Evolutionary conservation across 37 sponge, comb jelly and placozoan genomes (phyloP), one percentile per base, ranked within the genome.

Genomic region (Halisarca cf. caerulea): DNA sequence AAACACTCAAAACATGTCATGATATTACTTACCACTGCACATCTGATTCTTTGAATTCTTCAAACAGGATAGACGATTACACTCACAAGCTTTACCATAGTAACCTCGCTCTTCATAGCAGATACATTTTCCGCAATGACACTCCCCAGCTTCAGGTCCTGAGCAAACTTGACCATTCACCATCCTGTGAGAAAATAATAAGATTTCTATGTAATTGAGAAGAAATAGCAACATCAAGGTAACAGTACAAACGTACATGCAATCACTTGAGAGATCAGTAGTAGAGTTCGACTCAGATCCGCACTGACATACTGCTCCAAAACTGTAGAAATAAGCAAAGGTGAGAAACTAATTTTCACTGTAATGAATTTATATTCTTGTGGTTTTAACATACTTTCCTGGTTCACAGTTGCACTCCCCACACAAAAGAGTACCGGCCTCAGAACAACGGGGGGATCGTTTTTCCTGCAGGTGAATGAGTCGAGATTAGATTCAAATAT

Each of bases 21-120:
- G n/a, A n/a, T n/a, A n/a, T n/a, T n/a, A 62, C 64, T 62, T 6
- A 62, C 64, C 64, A 62, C 64, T 62, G n/a, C 64, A 62, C 6
- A 62, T 30, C 15, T 28, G 25, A 30, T 28, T 28, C 30, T 62
- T 62, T n/a, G 25, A n/a, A 15, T 62, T 28, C 30, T 15, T 62
- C 25, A 30, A n/a, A 62, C 64, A 62, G 4, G 25, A 28, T 20
- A 62, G 15, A 7, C 30, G 25, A 23, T 62, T 62, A 23, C 64
- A 62, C 64, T 62, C 18, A 15, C 64, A 62, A 62, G 25, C 30
- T 20, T 15, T 28, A 7, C 64, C 64, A 62, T 30, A 62, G 15
- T 62, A 62, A 5, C 64, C 64, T 20, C 7, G 4, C 7, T 62
- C 30, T 6, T n/a, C 30, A 28, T 62, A 7, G 30, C 64, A 62